phyloP scores from a whole-genome alignment of 2,888 invertebrate genomes.

The Acanthosepion pharaonis region DNA sequence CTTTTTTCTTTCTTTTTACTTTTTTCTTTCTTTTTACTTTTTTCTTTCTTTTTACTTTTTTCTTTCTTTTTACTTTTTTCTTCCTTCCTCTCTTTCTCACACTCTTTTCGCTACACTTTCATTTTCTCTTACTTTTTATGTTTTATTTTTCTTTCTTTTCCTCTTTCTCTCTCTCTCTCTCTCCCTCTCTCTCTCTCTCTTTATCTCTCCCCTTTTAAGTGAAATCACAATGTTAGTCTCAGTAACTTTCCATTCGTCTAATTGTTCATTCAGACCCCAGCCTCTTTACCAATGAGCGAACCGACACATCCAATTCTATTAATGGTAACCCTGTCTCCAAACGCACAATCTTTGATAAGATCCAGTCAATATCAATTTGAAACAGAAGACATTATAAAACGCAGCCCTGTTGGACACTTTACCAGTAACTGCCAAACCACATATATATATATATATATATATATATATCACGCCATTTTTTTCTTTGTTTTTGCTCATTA shows the following conservation, averaged over 20 bases:
- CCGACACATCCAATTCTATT: background rate
- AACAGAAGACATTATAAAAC: background rate
- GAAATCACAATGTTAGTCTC: background rate
- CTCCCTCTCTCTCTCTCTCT: background rate
- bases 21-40: background rate
- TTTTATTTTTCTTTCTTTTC: no score
- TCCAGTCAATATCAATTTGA: conserved; percentile 6
- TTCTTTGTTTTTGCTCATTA: no score
- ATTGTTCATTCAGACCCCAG: background rate
- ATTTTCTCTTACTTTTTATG: background rate
- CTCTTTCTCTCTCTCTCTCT: background rate
- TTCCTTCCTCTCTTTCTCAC: background rate
- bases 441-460: no score
- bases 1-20: background rate
- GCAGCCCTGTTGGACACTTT: background rate
- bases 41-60: no score
- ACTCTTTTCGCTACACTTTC: background rate
- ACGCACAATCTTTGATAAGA: background rate
- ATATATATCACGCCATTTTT: no score
- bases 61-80: background rate
- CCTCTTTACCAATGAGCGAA: background rate
- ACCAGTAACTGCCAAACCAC: background rate
- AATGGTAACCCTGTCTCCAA: background rate
- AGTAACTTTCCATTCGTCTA: background rate
- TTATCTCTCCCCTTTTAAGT: background rate